Evolutionary conservation across 2,113 vertebrate species (phyloP), one percentile per base, ranked within the genome.

Genomic region (Gavialis gangeticus): DNA sequence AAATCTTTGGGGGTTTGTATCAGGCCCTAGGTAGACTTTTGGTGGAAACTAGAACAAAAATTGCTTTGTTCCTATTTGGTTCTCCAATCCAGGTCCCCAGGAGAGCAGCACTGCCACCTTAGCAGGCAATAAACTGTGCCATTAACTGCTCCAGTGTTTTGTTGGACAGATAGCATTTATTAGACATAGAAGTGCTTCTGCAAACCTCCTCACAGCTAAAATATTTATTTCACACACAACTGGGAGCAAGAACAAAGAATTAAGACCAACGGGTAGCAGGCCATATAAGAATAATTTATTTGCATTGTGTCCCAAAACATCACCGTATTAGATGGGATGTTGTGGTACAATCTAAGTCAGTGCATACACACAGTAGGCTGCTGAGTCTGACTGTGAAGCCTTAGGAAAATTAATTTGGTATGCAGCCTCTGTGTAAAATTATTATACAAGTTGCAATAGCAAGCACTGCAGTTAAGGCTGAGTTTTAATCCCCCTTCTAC

Each of bases 391-490:
- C 81, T 46, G 54, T 46, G 81, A 28, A 86, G 91, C 85, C 87
- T 62, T 75, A 79, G 85, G 89, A 96, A 94, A 93, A 92, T 87
- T 75, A n/a, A 95, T 93, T 92, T 95, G 85, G 83, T 84, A 13
- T 62, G 81, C 73, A 92, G 83, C 58, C 71, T 13, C 62, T 21
- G 46, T 88, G 84, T 90, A 86, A 96, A 94, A 80, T 92, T 56
- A 80, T 84, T 93, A 37, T 1, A 79, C 85, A 75, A 92, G 78
- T 84, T 92, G 89, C 78, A 92, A 93, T 37, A 95, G 85, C 91
- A 91, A 87, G 82, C 0, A 46, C 64, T 85, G 86, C 91, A 95
- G 67, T 92, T 79, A 92, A 84, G 82, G 69, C 56, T 84, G 79
- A 81, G 12, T 64, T 93, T 67, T 94, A 91, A 92, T 88, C 79